Conservation (phyloP, 2,113 vertebrate species). For the Aphyosemion australe region DNA sequence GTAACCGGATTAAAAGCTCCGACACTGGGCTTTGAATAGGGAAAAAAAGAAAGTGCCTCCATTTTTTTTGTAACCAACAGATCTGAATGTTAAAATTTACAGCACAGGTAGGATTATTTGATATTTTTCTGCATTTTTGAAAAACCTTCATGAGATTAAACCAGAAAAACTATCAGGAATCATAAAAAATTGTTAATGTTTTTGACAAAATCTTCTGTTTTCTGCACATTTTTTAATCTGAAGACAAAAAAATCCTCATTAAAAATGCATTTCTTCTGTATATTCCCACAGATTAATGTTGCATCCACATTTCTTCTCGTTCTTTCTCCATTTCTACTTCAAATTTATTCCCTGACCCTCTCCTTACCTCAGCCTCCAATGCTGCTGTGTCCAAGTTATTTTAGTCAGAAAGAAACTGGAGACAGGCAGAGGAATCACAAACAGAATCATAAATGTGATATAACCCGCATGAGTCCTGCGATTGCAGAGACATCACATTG, state of each 20-base stretch:
- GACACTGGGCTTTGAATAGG: conserved; percentile 43
- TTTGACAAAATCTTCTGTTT: too few species aligned
- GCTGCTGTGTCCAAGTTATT: conserved; percentile 59
- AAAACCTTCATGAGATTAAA: background rate
- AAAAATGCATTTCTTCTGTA: background rate
- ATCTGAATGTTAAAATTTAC: background rate
- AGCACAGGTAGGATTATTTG: background rate
- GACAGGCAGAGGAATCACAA: conserved; percentile 52
- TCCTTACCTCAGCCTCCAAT: conserved; percentile 4
- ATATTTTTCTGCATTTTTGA: too few species aligned
- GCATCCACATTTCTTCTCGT: too few species aligned
- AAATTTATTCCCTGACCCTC: conserved; percentile 29
- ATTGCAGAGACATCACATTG: conserved; percentile 44
- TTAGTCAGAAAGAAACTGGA: conserved; percentile 32
- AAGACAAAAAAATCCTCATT: too few species aligned
- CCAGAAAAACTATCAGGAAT: background rate
- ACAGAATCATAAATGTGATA: conserved; percentile 62
- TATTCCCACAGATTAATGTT: background rate
- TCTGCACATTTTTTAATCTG: too few species aligned
- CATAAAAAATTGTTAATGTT: background rate
- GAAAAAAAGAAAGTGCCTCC: conserved; percentile 25
- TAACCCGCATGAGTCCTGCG: conserved; percentile 34
- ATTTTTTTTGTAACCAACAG: background rate
- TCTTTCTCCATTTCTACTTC: conserved; percentile 31
- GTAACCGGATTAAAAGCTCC: conserved; percentile 69